Conservation (phyloP, 2,113 vertebrate genomes). For the Glareola pratincola region DNA sequence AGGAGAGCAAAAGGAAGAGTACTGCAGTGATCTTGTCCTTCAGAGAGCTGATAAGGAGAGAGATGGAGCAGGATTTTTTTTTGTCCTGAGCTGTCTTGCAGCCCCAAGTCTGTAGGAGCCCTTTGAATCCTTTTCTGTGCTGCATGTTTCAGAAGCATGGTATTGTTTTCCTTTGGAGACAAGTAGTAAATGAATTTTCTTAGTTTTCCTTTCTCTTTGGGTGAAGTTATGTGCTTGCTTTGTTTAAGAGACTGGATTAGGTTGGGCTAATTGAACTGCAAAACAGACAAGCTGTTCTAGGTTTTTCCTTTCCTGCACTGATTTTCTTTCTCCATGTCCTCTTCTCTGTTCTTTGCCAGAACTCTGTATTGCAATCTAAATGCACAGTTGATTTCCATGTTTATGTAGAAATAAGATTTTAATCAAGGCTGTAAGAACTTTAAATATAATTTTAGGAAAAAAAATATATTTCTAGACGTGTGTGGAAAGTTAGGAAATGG, state of each 20-base stretch:
- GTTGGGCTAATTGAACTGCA: background rate
- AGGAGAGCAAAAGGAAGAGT: background rate
- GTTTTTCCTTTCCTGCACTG: background rate
- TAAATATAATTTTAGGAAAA: background rate
- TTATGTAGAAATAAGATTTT: background rate
- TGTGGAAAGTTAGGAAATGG: background rate
- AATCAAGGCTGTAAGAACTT: background rate
- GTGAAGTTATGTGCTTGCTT: background rate
- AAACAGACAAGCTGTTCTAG: background rate
- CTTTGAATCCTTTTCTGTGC: background rate
- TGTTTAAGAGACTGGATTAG: background rate
- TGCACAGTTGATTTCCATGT: background rate
- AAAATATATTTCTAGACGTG: background rate
- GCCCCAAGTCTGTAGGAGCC: background rate
- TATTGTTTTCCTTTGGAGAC: background rate
- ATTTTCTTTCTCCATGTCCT: background rate
- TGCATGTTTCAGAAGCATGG: background rate
- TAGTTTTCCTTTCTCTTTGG: background rate
- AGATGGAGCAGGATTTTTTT: background rate
- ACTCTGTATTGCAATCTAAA: background rate
- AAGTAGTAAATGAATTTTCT: background rate
- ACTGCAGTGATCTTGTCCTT: background rate
- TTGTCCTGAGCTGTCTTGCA: background rate
- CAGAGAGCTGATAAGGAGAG: background rate
- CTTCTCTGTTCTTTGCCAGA: background rate